Evolutionary conservation across 2,888 invertebrate species (phyloP).

Genomic region (Alsophila aescularia): DNA sequence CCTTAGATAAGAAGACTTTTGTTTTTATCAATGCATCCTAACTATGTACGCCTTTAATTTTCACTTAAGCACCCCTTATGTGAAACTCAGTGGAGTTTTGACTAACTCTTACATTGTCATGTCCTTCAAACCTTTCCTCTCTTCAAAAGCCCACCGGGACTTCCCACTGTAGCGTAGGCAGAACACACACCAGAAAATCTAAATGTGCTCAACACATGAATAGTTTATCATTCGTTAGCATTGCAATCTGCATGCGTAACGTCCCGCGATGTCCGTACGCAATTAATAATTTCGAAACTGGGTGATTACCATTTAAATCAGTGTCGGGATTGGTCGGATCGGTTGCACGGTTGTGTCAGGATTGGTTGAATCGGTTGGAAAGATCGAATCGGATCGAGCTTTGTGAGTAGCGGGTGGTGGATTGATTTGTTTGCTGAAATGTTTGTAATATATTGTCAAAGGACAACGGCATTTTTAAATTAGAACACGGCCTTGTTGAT

Average conservation of each 20-base stretch:
- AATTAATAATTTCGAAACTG: conserved; percentile 83
- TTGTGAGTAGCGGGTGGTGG: conserved; percentile 32
- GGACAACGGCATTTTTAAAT: conserved; percentile 11
- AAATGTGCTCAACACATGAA: conserved; percentile 62
- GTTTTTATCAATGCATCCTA: too few relatives aligned
- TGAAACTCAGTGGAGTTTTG: too few relatives aligned
- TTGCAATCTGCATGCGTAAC: conserved; percentile 82
- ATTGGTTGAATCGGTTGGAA: conserved; percentile 11
- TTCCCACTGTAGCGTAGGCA: background rate
- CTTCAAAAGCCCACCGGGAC: background rate
- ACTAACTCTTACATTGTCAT: too few relatives aligned
- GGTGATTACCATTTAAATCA: conserved; percentile 80
- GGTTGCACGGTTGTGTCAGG: conserved; percentile 32
- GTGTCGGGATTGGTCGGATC: conserved; percentile 57
- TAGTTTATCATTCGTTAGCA: conserved; percentile 81
- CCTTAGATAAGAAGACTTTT: too few relatives aligned
- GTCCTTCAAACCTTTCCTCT: background rate
- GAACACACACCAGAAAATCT: conserved; percentile 48
- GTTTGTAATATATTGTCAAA: conserved; percentile 30
- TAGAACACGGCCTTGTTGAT: conserved; percentile 6
- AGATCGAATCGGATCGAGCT: conserved; percentile 25
- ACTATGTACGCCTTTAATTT: too few relatives aligned
- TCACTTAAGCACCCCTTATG: too few relatives aligned
- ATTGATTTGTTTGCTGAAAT: conserved; percentile 38
- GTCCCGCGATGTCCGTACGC: conserved; percentile 65